A percentile compares a stretch with the other conserved stretches of the same genome.
Conservation (phyloP, 2,888 invertebrate species). For the Coenonympha arcania region DNA sequence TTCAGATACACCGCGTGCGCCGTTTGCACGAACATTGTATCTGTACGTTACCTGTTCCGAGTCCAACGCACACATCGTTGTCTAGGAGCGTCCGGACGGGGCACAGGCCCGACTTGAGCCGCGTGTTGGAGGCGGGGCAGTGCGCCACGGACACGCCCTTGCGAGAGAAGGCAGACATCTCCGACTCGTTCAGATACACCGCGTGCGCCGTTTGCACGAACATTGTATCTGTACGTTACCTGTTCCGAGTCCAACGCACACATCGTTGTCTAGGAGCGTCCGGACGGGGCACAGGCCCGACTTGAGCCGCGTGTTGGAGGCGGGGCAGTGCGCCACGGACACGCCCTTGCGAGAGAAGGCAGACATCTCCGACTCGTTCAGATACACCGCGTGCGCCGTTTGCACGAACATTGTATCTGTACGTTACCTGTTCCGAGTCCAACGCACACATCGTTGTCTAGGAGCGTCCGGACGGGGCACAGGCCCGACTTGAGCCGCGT, state of each 20-base stretch:
- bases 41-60: slow-evolving; percentile 94
- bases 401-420: no score
- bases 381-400: slow-evolving; percentile 87
- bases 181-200: slow-evolving; percentile 80
- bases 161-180: slow-evolving; percentile 76
- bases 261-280: slow-evolving; percentile 74
- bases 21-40: no score
- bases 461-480: no score
- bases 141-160: slow-evolving; percentile 83
- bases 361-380: slow-evolving; percentile 79
- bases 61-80: slow-evolving; percentile 81
- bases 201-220: slow-evolving; percentile 87
- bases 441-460: no score
- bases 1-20: no score
- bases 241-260: slow-evolving; percentile 89
- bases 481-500: no score
- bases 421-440: no score
- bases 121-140: slow-evolving; percentile 90
- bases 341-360: slow-evolving; percentile 76
- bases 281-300: slow-evolving; percentile 88
- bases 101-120: slow-evolving; percentile 86
- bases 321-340: slow-evolving; percentile 88
- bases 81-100: slow-evolving; percentile 79
- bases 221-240: slow-evolving; percentile 70
- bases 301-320: slow-evolving; percentile 85